These are phyloP conservation scores for Phymorhynchus buccinoides DNA, from an alignment of 1,140 invertebrate species.

Conservation along the genomic window DNA sequence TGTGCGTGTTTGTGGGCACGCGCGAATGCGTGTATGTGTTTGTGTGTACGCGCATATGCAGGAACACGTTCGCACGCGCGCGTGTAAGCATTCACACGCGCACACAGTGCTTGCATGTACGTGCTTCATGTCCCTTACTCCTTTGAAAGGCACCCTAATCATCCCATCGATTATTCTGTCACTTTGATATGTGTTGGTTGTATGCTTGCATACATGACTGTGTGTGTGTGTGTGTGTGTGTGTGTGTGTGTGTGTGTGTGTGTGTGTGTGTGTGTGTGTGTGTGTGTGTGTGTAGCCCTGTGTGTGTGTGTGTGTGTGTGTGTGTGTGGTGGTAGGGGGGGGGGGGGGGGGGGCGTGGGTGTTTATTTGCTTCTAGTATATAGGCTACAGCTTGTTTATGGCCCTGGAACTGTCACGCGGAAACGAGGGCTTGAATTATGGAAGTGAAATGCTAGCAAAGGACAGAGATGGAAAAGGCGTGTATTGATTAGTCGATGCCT, in stretches of 20 bases:
- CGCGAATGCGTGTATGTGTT: not conserved
- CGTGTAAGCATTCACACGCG: too few species aligned
- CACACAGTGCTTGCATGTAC: too few species aligned
- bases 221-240: not conserved
- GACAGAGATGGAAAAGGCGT: not conserved
- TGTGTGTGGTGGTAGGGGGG: not conserved
- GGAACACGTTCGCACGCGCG: not conserved
- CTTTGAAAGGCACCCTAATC: too few species aligned
- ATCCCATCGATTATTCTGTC: too few species aligned
- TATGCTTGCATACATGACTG: not conserved
- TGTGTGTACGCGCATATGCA: conserved; percentile 1
- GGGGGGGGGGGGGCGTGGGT: not conserved
- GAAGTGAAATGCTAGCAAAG: not conserved
- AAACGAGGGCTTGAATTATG: not conserved
- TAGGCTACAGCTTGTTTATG: not conserved
- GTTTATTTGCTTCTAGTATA: not conserved
- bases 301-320: not conserved
- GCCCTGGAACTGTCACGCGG: not conserved
- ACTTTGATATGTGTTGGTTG: too few species aligned
- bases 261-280: not conserved
- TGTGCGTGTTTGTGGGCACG: too few species aligned
- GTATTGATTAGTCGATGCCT: not conserved
- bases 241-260: conserved; percentile 10
- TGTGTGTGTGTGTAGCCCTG: not conserved
- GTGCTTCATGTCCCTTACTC: too few species aligned